Percentiles rank a stretch among this genome's conserved stretches.
Conservation (phyloP, 2,797 vertebrate genomes). For the Ispidina picta region DNA sequence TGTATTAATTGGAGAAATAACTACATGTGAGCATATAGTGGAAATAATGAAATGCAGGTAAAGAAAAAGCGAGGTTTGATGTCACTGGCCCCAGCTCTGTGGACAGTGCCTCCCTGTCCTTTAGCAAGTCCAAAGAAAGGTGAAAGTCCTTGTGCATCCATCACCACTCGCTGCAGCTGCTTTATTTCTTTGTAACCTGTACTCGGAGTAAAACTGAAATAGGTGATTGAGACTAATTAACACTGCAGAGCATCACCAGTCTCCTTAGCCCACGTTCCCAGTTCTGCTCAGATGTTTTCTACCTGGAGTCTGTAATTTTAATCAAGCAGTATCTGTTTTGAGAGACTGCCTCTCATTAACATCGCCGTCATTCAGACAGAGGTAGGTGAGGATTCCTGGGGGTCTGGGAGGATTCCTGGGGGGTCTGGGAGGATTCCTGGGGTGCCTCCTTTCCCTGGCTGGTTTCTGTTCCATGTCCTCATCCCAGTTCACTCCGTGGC, state of each 20-base stretch:
- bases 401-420: not conserved
- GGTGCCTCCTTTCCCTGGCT: slow-evolving; percentile 29
- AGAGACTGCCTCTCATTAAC: slow-evolving; percentile 60
- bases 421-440: not conserved
- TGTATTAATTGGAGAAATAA: not conserved
- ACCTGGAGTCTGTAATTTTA: slow-evolving; percentile 68
- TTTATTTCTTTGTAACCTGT: slow-evolving; percentile 20
- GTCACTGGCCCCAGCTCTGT: not conserved
- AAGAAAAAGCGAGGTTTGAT: not conserved
- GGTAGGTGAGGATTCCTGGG: not conserved
- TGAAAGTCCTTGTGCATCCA: not conserved
- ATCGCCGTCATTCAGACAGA: slow-evolving; percentile 22
- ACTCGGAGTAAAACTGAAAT: slow-evolving; percentile 24
- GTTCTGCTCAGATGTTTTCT: slow-evolving; percentile 65
- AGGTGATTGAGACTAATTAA: slow-evolving; percentile 6
- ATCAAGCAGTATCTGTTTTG: slow-evolving; percentile 67
- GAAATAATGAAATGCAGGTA: not conserved
- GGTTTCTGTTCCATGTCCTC: slow-evolving; percentile 41
- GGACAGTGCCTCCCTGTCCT: slow-evolving; percentile 2
- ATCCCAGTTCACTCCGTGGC: slow-evolving; percentile 28
- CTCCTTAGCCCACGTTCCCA: slow-evolving; percentile 50
- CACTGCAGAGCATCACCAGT: not conserved
- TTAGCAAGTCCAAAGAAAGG: not conserved
- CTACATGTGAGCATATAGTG: not conserved
- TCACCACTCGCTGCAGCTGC: not conserved